Percentiles rank a stretch among this genome's conserved stretches.
phyloP scores from a whole-genome alignment of 2,797 vertebrate species.

The Cacajao melanocephalus region DNA sequence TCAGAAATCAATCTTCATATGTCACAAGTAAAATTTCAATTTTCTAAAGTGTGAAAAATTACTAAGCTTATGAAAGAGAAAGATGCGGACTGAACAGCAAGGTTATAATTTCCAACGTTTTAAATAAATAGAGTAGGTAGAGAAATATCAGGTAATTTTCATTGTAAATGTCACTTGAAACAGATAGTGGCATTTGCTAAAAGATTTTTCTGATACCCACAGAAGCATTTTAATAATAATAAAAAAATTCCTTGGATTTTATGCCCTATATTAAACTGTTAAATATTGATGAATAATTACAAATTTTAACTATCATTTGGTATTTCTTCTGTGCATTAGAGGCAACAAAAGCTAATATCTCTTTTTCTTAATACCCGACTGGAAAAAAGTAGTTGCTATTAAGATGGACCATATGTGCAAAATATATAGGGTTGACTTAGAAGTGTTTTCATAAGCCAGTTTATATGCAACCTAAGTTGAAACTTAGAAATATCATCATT shows the following conservation, averaged over 20 bases:
- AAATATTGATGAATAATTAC: constrained; percentile 34
- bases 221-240: constrained; percentile 14
- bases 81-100: neutral
- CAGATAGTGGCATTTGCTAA: neutral
- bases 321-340: neutral
- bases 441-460: neutral
- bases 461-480: neutral
- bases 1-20: neutral
- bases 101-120: neutral
- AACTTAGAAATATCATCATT: constrained; percentile 1
- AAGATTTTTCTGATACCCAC: constrained; percentile 7
- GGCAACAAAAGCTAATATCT: neutral
- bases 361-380: neutral
- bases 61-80: neutral
- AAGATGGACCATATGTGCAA: neutral
- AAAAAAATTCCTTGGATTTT: neutral
- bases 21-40: neutral
- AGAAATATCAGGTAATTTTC: neutral
- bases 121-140: neutral
- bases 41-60: neutral
- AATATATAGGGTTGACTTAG: neutral
- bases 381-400: neutral
- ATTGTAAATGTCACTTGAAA: constrained; percentile 22
- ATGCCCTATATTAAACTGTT: neutral
- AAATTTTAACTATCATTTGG: neutral